Conservation (phyloP, 2,797 vertebrate species). For the Micromesistius poutassou region DNA sequence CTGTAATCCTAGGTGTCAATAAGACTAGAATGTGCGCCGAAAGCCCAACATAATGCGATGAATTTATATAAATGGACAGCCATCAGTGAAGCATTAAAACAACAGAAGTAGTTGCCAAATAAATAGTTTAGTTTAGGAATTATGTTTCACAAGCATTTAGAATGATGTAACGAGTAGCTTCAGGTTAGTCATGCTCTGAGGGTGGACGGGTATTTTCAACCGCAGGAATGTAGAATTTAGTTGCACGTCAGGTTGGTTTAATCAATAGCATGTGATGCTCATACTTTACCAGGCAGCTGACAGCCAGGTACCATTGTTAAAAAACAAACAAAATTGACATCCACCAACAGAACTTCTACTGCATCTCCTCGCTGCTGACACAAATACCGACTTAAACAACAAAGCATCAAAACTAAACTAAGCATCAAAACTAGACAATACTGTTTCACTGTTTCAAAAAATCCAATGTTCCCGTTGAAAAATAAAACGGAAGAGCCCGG, state of each 20-base stretch:
- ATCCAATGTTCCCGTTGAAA: not conserved
- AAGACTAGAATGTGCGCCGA: not conserved
- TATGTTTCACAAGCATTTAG: not conserved
- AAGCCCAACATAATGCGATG: not conserved
- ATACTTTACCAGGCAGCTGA: not conserved
- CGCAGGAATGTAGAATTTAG: not conserved
- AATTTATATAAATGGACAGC: not conserved
- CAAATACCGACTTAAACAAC: conserved; percentile 35
- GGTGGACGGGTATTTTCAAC: not conserved
- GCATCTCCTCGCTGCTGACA: conserved; percentile 12
- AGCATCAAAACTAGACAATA: not conserved
- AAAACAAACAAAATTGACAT: not conserved
- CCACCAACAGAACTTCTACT: not conserved
- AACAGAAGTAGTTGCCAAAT: not conserved
- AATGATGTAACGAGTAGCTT: not conserved
- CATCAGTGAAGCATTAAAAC: not conserved
- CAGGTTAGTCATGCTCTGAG: not conserved
- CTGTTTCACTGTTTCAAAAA: not conserved
- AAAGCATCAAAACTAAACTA: not conserved
- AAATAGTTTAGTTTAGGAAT: not conserved
- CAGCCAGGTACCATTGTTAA: not conserved
- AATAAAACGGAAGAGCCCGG: too few species aligned
- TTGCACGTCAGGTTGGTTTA: not conserved
- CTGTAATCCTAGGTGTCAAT: not conserved
- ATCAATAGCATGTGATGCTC: not conserved